Evolutionary conservation across 2,113 vertebrate genomes (phyloP).

Genomic region (Egretta garzetta): DNA sequence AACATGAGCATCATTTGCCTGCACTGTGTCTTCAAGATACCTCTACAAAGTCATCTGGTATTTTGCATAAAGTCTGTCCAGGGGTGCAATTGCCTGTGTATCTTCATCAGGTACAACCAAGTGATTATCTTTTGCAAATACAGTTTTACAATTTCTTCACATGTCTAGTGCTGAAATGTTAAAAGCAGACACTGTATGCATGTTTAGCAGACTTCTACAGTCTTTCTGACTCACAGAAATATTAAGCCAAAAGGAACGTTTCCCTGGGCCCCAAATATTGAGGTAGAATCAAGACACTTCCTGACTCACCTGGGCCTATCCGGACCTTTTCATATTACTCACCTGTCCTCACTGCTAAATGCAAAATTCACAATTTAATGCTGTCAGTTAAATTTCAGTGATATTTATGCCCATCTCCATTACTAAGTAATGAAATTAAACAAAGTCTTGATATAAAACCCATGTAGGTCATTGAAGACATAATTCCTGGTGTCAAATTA

Average conservation of each 20-base stretch:
- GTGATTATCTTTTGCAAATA: background rate
- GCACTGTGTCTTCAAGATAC: background rate
- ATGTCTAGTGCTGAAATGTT: background rate
- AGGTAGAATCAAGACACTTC: background rate
- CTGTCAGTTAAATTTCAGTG: background rate
- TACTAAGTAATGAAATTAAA: background rate
- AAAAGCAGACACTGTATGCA: background rate
- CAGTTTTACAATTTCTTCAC: background rate
- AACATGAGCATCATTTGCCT: background rate
- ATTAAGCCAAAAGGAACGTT: background rate
- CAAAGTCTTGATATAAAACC: background rate
- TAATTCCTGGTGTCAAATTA: background rate
- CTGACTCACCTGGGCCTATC: background rate
- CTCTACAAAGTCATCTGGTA: background rate
- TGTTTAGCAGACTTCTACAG: background rate
- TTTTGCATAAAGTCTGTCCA: background rate
- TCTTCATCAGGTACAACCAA: background rate
- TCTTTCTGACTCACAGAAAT: background rate
- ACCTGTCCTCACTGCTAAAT: accelerated
- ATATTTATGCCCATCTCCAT: background rate
- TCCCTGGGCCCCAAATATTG: background rate
- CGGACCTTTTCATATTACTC: background rate
- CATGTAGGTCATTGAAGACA: background rate
- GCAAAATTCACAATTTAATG: background rate
- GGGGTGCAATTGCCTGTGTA: accelerated